Evolutionary conservation across 2,888 invertebrate species (phyloP).

Genomic region (Chloroclystis v-ata): DNA sequence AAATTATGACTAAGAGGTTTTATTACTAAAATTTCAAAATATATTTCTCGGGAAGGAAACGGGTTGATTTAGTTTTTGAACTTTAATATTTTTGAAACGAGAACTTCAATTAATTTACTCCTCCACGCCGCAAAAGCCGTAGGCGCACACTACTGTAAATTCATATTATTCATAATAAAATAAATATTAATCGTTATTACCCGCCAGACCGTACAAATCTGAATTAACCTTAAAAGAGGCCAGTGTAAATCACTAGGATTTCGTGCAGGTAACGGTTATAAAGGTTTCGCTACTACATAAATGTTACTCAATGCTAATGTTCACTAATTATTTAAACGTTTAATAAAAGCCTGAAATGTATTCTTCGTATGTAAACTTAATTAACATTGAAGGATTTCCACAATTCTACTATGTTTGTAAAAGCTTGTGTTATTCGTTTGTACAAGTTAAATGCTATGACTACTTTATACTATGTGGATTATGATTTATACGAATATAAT

Average conservation of each 20-base stretch:
- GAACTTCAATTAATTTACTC: too few species aligned
- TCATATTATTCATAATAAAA: conserved; percentile 2
- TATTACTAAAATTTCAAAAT: too few species aligned
- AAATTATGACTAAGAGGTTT: too few species aligned
- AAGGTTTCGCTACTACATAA: conserved; percentile 3
- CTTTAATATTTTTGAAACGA: too few species aligned
- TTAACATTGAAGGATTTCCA: not conserved
- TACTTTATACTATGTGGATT: too few species aligned
- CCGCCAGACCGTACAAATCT: conserved; percentile 13
- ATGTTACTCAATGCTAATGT: conserved; percentile 34
- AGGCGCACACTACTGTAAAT: too few species aligned
- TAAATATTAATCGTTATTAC: conserved; percentile 32
- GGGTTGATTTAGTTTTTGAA: too few species aligned
- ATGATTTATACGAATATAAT: too few species aligned
- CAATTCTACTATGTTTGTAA: not conserved
- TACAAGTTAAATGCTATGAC: too few species aligned
- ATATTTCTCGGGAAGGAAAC: too few species aligned
- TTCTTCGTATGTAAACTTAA: conserved; percentile 10
- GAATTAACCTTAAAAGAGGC: conserved; percentile 24
- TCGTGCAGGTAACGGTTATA: conserved; percentile 33
- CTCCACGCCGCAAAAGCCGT: too few species aligned
- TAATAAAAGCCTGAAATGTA: conserved; percentile 7
- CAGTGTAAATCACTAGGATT: conserved; percentile 32
- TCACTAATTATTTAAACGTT: conserved; percentile 31
- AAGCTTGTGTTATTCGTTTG: too few species aligned